These are phyloP conservation scores for Cygnus olor DNA, from an alignment of 2,797 vertebrate species.

Conservation along the genomic window DNA sequence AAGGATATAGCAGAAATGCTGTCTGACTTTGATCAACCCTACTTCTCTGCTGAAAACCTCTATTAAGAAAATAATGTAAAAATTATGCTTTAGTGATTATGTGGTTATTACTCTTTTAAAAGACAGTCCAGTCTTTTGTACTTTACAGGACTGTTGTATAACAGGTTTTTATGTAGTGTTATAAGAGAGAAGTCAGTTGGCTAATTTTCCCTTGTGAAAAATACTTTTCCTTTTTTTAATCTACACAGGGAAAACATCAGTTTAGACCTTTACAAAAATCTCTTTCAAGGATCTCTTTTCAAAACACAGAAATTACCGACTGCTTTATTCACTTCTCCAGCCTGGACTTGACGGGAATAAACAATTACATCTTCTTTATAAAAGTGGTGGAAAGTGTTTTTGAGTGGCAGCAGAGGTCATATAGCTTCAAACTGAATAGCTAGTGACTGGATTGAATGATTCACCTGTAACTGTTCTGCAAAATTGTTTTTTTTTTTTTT, in stretches of 20 bases:
- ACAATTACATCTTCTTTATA: not conserved
- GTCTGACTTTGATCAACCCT: not conserved
- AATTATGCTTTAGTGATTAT: not conserved
- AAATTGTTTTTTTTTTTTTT: not conserved
- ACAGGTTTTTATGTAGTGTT: not conserved
- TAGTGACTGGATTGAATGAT: not conserved
- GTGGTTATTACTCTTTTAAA: not conserved
- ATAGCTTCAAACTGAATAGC: not conserved
- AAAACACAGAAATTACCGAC: not conserved
- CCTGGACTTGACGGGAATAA: not conserved
- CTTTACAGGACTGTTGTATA: not conserved
- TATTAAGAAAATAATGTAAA: not conserved
- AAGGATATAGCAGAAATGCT: not conserved
- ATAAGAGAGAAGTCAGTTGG: not conserved
- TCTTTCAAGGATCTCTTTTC: not conserved
- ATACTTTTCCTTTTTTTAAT: not conserved
- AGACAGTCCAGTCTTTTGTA: not conserved
- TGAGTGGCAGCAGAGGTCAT: not conserved
- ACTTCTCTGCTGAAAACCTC: not conserved
- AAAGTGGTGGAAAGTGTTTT: not conserved
- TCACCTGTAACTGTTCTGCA: not conserved
- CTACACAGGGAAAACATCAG: not conserved
- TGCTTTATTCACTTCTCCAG: not conserved
- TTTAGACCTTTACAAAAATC: not conserved
- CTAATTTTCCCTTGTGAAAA: not conserved